A percentile compares a stretch with the other conserved stretches of the same genome.
These are phyloP conservation scores for Glossophaga mutica DNA, from an alignment of 2,797 vertebrate species.

Conservation along the genomic window DNA sequence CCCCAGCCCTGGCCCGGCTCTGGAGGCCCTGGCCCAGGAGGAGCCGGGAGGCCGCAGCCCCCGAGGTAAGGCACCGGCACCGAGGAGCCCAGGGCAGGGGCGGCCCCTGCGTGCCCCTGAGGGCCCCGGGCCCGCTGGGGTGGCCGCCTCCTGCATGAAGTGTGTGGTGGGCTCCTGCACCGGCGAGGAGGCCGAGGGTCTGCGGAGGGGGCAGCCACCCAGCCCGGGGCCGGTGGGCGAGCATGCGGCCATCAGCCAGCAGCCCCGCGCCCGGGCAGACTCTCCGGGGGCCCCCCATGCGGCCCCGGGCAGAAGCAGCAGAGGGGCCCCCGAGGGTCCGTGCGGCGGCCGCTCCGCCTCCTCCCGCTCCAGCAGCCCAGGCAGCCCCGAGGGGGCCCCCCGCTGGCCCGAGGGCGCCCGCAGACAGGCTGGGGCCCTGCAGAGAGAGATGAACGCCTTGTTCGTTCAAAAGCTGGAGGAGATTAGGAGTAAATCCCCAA, in stretches of 20 bases:
- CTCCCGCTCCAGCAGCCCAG: conserved; percentile 89
- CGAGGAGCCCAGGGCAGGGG: conserved; percentile 74
- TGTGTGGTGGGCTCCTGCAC: conserved; percentile 90
- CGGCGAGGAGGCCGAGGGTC: conserved; percentile 88
- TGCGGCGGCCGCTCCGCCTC: conserved; percentile 83
- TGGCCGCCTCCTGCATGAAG: conserved; percentile 94
- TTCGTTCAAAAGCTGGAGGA: conserved; percentile 97
- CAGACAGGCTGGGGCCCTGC: conserved; percentile 92
- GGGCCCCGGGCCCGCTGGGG: conserved; percentile 88
- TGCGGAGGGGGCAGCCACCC: conserved; percentile 72
- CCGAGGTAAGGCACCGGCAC: conserved; percentile 92
- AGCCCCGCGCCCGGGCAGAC: conserved; percentile 61
- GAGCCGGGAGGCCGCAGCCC: conserved; percentile 84
- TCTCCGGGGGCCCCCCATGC: conserved; percentile 43
- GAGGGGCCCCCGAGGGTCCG: neutral
- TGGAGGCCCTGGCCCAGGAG: conserved; percentile 80
- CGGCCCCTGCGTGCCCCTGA: conserved; percentile 85
- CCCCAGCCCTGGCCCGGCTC: conserved; percentile 79
- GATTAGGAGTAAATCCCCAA: conserved; percentile 94
- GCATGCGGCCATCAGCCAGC: conserved; percentile 60
- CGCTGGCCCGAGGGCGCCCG: conserved; percentile 84
- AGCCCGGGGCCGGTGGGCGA: conserved; percentile 57
- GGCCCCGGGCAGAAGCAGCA: conserved; percentile 20
- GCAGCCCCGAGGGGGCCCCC: conserved; percentile 85
- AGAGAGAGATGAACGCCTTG: conserved; percentile 97